Base-by-base conservation (phyloP, 2,888 invertebrate genomes). In the Rambutsinella grinnellia region DNA sequence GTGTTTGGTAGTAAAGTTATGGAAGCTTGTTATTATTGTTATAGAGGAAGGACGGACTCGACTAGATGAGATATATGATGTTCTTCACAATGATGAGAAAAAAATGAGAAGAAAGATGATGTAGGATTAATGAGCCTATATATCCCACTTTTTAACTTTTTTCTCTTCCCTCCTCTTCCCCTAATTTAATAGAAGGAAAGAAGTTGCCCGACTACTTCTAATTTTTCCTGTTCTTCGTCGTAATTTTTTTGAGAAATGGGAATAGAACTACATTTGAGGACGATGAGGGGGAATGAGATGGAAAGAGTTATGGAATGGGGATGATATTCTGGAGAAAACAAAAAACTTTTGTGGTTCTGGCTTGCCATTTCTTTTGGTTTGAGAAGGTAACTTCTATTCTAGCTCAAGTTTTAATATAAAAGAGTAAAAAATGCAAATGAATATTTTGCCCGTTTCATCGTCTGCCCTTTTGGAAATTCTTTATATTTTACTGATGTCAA, bases 141-240 rank as follows among this genome's bases (percentile, higher is more conserved):
- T 36, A 36, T 57, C 21, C 61, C 26, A 47, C 24, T 47, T 46
- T 61, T 61, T 13, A 46, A 19, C 21, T 21, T 47, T 61, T 61
- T 46, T 46, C 24, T 17, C 24, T 61, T 61, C 47, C 61, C n/a
- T 61, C 47, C 46, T n/a, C n/a, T n/a, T n/a, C 58, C 58, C 21
- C 36, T 36, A 58, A 58, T 28, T 28, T 58, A 58, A 46, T 44
- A 2, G 36, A 60, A 57, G 57, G 19, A 28, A 57, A n/a, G n/a
- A n/a, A 36, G 13, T 13, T 36, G 5, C 13, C 36, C 13, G 5
- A 36, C 36, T 36, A 36, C 36, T 36, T 36, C 36, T 36, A 36
- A 36, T 36, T 36, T 36, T 36, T 36, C 36, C 36, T 36, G 36
- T 36, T n/a, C n/a, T n/a, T n/a, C n/a, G 36, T 36, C 5, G 36